Conservation (phyloP, 2,888 invertebrate species). For the Baronia brevicornis region DNA sequence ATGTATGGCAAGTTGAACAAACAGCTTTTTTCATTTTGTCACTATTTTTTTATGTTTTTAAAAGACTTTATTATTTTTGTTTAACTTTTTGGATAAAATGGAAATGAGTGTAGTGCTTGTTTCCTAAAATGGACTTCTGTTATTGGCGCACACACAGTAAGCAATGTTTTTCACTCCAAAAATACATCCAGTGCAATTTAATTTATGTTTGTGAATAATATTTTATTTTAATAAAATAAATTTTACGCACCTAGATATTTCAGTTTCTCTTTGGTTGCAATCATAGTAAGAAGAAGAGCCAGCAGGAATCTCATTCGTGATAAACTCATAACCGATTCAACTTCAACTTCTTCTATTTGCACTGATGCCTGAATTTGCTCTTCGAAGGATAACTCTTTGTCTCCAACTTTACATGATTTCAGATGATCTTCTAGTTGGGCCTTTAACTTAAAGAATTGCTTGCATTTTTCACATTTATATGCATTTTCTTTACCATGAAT, state of each 20-base stretch:
- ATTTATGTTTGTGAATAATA: constrained; percentile 33
- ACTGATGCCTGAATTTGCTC: constrained; percentile 38
- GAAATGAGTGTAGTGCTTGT: constrained; percentile 13
- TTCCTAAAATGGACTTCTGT: constrained; percentile 30
- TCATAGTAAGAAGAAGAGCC: constrained; percentile 87
- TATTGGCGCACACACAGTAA: constrained; percentile 66
- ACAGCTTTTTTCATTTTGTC: constrained; percentile 50
- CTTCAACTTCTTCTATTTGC: constrained; percentile 50
- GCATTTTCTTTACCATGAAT: constrained; percentile 87
- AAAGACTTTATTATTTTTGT: constrained; percentile 17
- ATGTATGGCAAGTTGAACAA: constrained; percentile 28
- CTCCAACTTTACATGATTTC: constrained; percentile 58
- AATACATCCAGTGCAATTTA: constrained; percentile 40
- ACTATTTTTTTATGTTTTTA: constrained; percentile 40
- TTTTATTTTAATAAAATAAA: constrained; percentile 29
- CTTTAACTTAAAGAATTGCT: constrained; percentile 85
- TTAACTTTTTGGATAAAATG: constrained; percentile 14
- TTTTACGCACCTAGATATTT: constrained; percentile 84
- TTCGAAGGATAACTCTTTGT: constrained; percentile 35
- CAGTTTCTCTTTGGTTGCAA: constrained; percentile 86
- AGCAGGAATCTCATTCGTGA: constrained; percentile 86
- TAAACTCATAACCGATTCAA: constrained; percentile 76
- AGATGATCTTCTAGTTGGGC: constrained; percentile 81
- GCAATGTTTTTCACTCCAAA: constrained; percentile 50
- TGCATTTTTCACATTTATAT: constrained; percentile 84